Conservation (phyloP, 2,797 vertebrate species). For the Falco peregrinus region DNA sequence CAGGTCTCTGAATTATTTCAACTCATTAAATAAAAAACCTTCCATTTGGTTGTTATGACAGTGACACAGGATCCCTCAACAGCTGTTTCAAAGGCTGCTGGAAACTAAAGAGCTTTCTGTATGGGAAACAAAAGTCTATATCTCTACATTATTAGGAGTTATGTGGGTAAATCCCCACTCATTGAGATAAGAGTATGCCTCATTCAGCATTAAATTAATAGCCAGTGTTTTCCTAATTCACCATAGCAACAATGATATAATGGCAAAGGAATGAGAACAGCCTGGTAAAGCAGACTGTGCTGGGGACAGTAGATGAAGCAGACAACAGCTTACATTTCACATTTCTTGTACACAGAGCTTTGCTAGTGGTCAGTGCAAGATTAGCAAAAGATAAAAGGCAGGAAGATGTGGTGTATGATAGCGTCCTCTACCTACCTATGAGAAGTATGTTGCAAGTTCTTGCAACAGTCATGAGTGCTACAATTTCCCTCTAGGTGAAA, state of each 20-base stretch:
- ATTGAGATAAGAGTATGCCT: not conserved
- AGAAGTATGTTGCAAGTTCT: not conserved
- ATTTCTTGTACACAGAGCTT: not conserved
- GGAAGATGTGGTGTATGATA: not conserved
- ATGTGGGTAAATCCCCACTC: not conserved
- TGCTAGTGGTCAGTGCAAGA: not conserved
- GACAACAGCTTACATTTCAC: not conserved
- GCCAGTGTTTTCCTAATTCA: slow-evolving; percentile 11
- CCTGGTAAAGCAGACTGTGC: not conserved
- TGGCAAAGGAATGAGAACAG: not conserved
- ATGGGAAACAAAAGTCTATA: not conserved
- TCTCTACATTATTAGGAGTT: not conserved
- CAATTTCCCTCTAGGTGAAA: not conserved
- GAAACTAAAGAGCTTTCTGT: slow-evolving; percentile 39
- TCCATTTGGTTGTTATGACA: slow-evolving; percentile 55
- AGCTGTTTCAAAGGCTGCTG: slow-evolving; percentile 50
- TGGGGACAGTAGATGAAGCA: not conserved
- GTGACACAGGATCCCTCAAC: slow-evolving; percentile 52
- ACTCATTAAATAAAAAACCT: slow-evolving; percentile 63
- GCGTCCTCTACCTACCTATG: not conserved
- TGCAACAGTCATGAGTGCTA: not conserved
- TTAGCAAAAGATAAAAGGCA: not conserved
- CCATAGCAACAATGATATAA: slow-evolving; percentile 39
- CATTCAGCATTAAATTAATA: slow-evolving; percentile 46
- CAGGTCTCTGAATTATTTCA: slow-evolving; percentile 66